Evolutionary conservation across 2,797 vertebrate genomes (phyloP).

Genomic region (Lithobates sylvaticus): DNA sequence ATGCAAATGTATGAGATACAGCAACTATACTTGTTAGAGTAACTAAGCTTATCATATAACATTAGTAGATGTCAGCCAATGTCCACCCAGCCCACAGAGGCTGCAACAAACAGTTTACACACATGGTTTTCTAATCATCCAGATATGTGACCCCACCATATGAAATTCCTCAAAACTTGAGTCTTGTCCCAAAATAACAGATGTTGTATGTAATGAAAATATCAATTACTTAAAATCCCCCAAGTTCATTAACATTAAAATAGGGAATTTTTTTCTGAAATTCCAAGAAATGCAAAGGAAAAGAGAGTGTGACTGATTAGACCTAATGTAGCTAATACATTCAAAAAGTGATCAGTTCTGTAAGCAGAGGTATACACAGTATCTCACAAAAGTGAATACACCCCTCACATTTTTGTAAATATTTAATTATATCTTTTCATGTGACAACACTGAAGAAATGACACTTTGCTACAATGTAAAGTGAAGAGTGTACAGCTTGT

Average conservation of each 20-base stretch:
- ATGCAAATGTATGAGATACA: neutral
- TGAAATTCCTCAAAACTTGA: constrained; percentile 31
- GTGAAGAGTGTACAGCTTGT: too few species aligned
- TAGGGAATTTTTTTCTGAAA: neutral
- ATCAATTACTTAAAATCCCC: constrained; percentile 22
- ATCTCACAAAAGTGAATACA: too few species aligned
- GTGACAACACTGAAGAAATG: too few species aligned
- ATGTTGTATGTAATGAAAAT: constrained; percentile 38
- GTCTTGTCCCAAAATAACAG: constrained; percentile 46
- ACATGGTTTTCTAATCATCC: constrained; percentile 20
- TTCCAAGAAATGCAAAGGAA: neutral
- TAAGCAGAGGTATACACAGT: neutral
- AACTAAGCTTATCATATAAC: neutral
- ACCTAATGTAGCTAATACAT: neutral
- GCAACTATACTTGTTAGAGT: neutral
- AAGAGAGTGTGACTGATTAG: neutral
- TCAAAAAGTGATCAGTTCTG: neutral
- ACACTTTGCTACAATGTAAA: too few species aligned
- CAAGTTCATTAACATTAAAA: constrained; percentile 27
- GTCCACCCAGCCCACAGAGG: constrained; percentile 19
- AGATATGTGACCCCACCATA: constrained; percentile 15
- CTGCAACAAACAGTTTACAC: constrained; percentile 16
- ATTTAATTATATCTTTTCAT: too few species aligned
- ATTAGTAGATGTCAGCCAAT: constrained; percentile 2
- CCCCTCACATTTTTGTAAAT: too few species aligned